These are phyloP conservation scores for Megaptera novaeangliae DNA, from an alignment of 2,113 vertebrate species.

Conservation along the genomic window DNA sequence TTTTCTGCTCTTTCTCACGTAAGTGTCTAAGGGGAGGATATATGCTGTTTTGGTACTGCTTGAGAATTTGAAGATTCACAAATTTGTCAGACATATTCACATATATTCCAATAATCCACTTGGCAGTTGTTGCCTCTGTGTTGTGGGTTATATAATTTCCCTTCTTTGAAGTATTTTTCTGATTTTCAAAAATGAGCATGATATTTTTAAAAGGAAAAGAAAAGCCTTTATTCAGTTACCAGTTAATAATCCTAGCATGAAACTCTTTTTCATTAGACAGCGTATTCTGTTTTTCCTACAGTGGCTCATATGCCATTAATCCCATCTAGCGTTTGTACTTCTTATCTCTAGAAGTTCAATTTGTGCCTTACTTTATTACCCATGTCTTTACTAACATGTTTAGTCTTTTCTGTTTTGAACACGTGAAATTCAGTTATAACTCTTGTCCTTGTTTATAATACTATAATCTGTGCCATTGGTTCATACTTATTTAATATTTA, in stretches of 20 bases:
- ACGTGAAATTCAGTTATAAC: neutral
- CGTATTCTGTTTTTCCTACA: neutral
- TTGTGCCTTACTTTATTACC: neutral
- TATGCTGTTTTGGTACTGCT: conserved; percentile 2
- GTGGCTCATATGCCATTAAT: neutral
- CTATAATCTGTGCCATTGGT: neutral
- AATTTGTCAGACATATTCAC: neutral
- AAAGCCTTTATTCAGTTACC: neutral
- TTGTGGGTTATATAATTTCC: neutral
- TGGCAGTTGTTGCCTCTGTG: neutral
- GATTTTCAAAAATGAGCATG: neutral
- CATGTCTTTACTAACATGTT: neutral
- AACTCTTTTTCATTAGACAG: neutral
- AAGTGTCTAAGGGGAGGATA: neutral
- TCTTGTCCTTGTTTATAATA: neutral
- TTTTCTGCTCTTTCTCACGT: conserved; percentile 46
- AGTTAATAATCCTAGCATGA: neutral
- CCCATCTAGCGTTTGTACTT: neutral
- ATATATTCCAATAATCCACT: neutral
- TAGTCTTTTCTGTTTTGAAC: neutral
- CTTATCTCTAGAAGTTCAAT: neutral
- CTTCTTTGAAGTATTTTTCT: neutral
- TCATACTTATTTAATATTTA: neutral
- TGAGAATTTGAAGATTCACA: neutral
- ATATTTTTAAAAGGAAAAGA: neutral